A percentile compares a stretch with the other conserved stretches of the same genome.
Conservation (phyloP, 1,140 invertebrate genomes). For the Wiebesia pumilae region DNA sequence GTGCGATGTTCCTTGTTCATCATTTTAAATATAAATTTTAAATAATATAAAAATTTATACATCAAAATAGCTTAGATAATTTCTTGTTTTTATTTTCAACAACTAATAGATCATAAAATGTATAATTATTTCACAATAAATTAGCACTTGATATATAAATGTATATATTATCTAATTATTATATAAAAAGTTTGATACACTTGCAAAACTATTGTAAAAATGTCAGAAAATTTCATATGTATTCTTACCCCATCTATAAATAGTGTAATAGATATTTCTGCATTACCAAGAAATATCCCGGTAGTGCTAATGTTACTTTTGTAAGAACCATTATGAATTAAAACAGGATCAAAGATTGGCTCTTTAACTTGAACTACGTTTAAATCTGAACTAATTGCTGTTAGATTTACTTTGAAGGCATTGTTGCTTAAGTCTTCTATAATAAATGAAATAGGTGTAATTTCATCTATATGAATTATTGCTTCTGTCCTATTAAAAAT, state of each 20-base stretch:
- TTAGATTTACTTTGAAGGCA: conserved; percentile 38
- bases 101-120: too few species aligned
- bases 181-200: neutral
- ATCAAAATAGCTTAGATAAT: too few species aligned
- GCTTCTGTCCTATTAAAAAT: conserved; percentile 29
- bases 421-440: conserved; percentile 31
- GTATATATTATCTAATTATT: neutral
- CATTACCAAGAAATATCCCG: conserved; percentile 80
- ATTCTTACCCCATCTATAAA: conserved; percentile 51
- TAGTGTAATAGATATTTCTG: conserved; percentile 58
- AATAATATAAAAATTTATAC: too few species aligned
- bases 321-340: conserved; percentile 59
- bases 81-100: too few species aligned
- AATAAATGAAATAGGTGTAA: conserved; percentile 49
- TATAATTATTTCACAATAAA: too few species aligned
- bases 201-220: neutral
- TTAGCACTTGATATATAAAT: neutral
- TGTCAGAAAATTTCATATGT: neutral
- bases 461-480: conserved; percentile 56
- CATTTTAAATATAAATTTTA: too few species aligned
- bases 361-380: conserved; percentile 46
- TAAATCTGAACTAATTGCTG: conserved; percentile 41
- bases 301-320: conserved; percentile 74
- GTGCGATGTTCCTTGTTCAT: too few species aligned
- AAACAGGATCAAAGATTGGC: conserved; percentile 39